Base-by-base conservation (phyloP, 2,888 invertebrate species). In the Galerucella calmariensis region DNA sequence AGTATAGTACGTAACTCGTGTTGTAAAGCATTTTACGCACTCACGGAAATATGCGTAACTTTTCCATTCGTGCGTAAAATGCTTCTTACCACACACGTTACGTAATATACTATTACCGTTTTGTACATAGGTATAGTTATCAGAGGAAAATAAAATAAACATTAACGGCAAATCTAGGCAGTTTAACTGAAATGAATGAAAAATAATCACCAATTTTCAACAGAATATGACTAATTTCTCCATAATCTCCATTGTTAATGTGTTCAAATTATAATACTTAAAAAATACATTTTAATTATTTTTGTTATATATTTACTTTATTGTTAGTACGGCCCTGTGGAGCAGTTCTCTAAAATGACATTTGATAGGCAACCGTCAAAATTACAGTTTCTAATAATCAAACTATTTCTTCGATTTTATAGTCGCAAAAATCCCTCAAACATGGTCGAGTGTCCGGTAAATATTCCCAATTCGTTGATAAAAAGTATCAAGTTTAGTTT, bases 321-420 rank as follows among this genome's bases (percentile, higher is more conserved):
- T 10, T 16, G 20, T 56, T 20, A 61, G 16, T 61, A 61, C 27
- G 61, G 61, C 3, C 35, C 53, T 66, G 53, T 27, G 35, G 6
- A 41, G 0, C 14, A 12, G 14, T 12, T 14, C 11, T 48, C 8
- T 16, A 35, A 62, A 14, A 62, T 35, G 35, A 62, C 62, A 41
- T 62, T 62, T 41, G 41, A 35, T n/a, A 41, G n/a, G 10, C 35
- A 44, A 65, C 10, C 20, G 9, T 56, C 56, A 56, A 56, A 56
- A 56, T 56, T 56, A 56, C 56, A 20, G 56, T 56, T 16, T 56
- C 56, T 56, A 8, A 20, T 56, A 16, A 56, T 56, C 56, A 56
- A 56, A 16, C 20, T 56, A 1, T 20, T 16, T 16, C 10, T 56
- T 16, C 56, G 3, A 20, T 3, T 20, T 2, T 1, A 56, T 8